phyloP scores from a whole-genome alignment of 2,113 vertebrate species.

The Gymnorhina tibicen region DNA sequence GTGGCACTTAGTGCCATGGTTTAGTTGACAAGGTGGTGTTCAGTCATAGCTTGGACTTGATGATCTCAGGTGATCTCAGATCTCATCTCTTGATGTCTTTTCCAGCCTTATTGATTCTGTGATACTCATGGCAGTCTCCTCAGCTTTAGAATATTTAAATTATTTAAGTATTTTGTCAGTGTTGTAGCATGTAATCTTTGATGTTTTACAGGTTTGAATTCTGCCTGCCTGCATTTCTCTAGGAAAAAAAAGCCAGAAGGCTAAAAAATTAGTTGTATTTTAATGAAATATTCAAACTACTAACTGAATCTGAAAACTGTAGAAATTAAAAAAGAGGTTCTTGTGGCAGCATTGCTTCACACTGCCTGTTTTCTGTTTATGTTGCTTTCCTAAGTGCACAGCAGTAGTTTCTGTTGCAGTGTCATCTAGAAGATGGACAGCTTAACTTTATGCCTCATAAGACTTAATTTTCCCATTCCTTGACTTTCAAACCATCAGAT shows the following conservation, averaged over 20 bases:
- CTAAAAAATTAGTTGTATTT: background rate
- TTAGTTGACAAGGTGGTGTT: background rate
- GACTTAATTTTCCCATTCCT: background rate
- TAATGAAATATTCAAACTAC: background rate
- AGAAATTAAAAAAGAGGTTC: background rate
- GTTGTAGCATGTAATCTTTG: background rate
- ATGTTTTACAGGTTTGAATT: background rate
- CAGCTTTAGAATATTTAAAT: background rate
- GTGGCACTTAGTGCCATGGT: background rate
- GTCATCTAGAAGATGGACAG: background rate
- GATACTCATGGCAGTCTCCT: background rate
- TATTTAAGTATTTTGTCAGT: background rate
- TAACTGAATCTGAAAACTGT: background rate
- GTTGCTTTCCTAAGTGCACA: background rate
- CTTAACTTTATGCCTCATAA: background rate
- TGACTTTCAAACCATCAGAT: background rate
- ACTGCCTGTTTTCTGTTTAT: background rate
- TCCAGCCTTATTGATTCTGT: background rate
- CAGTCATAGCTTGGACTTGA: background rate
- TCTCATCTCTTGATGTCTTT: background rate
- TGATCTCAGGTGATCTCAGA: background rate
- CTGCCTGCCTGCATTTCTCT: background rate
- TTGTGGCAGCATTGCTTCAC: background rate
- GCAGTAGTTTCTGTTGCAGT: background rate
- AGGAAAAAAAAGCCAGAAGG: background rate